phyloP scores from a whole-genome alignment of 2,797 vertebrate genomes.

The Poeciliopsis paucimaculata region DNA sequence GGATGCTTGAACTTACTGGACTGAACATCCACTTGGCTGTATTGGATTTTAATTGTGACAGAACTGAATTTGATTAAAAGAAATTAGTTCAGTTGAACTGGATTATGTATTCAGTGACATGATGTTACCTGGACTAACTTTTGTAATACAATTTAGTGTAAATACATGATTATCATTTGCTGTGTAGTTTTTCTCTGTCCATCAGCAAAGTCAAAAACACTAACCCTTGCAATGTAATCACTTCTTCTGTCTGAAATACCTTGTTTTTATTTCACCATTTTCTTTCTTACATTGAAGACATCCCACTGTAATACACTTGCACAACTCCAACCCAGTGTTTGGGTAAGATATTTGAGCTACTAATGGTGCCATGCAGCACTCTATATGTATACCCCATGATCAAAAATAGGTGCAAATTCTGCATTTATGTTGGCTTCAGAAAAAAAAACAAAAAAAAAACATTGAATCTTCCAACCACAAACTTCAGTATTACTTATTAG shows the following conservation, averaged over 20 bases:
- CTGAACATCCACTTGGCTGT: not conserved
- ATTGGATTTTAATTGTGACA: not conserved
- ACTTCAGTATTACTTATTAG: too few relatives aligned
- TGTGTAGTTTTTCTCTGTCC: not conserved
- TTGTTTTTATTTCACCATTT: not conserved
- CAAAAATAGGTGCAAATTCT: not conserved
- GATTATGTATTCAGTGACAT: not conserved
- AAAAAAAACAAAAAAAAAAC: too few relatives aligned
- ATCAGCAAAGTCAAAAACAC: not conserved
- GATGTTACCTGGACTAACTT: not conserved
- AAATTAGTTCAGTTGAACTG: not conserved
- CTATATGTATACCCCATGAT: not conserved
- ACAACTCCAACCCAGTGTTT: too few relatives aligned
- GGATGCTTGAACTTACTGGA: not conserved
- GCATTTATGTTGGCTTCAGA: not conserved
- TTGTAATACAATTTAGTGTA: not conserved
- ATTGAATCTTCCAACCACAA: too few relatives aligned
- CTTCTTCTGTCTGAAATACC: not conserved
- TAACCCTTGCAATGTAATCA: not conserved
- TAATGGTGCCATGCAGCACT: not conserved
- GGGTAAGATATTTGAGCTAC: too few relatives aligned
- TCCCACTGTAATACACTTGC: not conserved
- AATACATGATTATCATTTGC: not conserved
- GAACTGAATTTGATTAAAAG: not conserved
- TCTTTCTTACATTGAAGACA: not conserved